Percentiles rank a stretch among this genome's conserved stretches.
Conservation (phyloP, 2,797 vertebrate genomes). For the Lagodon rhomboides region DNA sequence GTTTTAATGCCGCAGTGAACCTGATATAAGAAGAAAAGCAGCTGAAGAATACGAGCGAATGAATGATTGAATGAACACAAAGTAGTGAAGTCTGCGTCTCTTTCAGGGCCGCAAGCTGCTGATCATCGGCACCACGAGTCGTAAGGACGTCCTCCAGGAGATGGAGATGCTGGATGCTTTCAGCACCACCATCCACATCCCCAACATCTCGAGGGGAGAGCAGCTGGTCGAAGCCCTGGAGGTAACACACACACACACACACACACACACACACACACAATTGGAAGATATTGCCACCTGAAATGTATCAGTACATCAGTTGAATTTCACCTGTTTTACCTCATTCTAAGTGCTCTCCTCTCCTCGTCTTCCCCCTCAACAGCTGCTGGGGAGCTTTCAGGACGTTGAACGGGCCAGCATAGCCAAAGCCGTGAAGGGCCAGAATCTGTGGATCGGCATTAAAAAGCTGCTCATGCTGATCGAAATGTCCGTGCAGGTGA, state of each 20-base stretch:
- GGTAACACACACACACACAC: conserved; percentile 69
- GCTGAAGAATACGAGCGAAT: background rate
- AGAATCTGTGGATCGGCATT: conserved; percentile 92
- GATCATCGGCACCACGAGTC: conserved; percentile 96
- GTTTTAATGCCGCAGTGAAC: too few species aligned
- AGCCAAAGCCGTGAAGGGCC: conserved; percentile 88
- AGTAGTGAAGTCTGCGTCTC: conserved; percentile 22
- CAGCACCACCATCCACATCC: conserved; percentile 94
- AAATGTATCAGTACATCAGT: too few species aligned
- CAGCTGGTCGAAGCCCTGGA: conserved; percentile 94
- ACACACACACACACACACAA: background rate
- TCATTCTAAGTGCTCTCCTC: background rate
- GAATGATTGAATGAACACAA: background rate
- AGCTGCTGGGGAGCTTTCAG: conserved; percentile 95
- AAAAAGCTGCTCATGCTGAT: conserved; percentile 98
- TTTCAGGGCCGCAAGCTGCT: conserved; percentile 94
- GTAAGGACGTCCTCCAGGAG: conserved; percentile 95
- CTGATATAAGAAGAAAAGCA: background rate
- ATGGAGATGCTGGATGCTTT: conserved; percentile 98
- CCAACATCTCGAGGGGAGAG: conserved; percentile 92
- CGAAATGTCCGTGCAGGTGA: conserved; percentile 96
- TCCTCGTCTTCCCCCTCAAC: background rate
- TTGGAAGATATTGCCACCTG: too few species aligned
- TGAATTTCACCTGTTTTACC: background rate
- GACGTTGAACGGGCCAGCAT: conserved; percentile 92